Evolutionary conservation across 1,140 invertebrate genomes (phyloP).

Genomic region (Lordiphosa mommai): DNA sequence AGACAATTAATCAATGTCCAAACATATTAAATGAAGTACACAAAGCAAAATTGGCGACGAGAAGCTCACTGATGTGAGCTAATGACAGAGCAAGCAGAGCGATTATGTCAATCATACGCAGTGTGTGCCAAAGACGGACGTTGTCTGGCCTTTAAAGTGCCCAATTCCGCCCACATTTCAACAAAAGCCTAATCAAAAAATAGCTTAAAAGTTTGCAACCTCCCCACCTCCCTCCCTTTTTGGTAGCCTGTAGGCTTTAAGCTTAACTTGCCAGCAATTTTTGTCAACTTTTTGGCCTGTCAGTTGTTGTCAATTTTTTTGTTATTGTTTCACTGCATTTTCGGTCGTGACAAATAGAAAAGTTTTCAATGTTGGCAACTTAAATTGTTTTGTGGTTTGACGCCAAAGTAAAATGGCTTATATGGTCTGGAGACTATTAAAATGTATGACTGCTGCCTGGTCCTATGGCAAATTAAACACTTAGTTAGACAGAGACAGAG

Average conservation of each 20-base stretch:
- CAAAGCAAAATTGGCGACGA: not conserved
- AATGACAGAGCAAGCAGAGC: not conserved
- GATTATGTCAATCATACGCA: constrained; percentile 12
- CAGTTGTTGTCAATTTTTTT: not conserved
- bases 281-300: constrained; percentile 1
- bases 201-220: constrained; percentile 5
- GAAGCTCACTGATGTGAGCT: constrained; percentile 5
- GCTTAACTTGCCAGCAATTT: constrained; percentile 2
- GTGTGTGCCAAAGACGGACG: constrained; percentile 2
- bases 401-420: constrained; percentile 4
- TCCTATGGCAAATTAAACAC: constrained; percentile 6
- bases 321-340: too few relatives aligned
- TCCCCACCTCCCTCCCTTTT: not conserved
- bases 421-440: not conserved
- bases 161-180: not conserved
- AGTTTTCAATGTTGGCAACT: constrained; percentile 10
- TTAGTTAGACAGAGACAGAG: not conserved
- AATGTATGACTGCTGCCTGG: not conserved
- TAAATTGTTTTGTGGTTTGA: constrained; percentile 18
- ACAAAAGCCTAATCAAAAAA: constrained; percentile 13
- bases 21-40: constrained; percentile 8
- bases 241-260: constrained; percentile 1
- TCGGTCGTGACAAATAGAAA: constrained; percentile 6
- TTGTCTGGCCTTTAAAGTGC: constrained; percentile 2
- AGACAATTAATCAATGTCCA: constrained; percentile 11